Base-by-base conservation (phyloP, 2,888 invertebrate genomes). In the Ctena decussata region DNA sequence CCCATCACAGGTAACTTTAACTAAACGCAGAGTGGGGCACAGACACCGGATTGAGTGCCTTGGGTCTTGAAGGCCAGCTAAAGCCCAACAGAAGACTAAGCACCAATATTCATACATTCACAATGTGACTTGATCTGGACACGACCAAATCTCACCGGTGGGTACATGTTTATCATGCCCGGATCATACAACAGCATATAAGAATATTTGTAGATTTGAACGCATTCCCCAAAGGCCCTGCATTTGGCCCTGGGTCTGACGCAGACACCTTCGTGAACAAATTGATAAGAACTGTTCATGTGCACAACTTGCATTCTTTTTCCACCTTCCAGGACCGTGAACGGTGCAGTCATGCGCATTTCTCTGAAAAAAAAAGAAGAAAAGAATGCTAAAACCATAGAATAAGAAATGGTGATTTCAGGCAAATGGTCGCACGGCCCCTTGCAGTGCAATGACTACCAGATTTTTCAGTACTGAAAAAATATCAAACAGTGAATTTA, bases 211-310 rank as follows among this genome's bases (percentile, higher is more conserved):
- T 80, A 85, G 5, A 44, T 46, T 57, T 85, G 85, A 8, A 82
- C 80, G 46, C 82, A 85, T 0, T 71, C 76, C 1, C 85, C 85
- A 11, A 57, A 65, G 37, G 24, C 57, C 5, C 80, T 69, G 60
- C 85, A 85, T 21, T 32, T 32, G 15, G 70, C 49, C 35, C 71
- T 74, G 0, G 77, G 74, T 21, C 24, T 60, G 79, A 69, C 69
- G 37, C 85, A 85, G 5, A 70, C 44, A 18, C 85, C 85, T 37
- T 82, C 79, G 65, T 85, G 85, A 6, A 82, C 75, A 35, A 81
- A 85, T 37, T 85, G 85, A 32, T 85, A 85, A 8, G 85, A 85
- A 65, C 79, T 75, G 69, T 85, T 85, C 82, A 85, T 79, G 73
- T 85, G 85, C 8, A 82, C 85, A 2, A 82, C 82, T 27, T 78